These are phyloP conservation scores for Stictocephala bisonia DNA, from an alignment of 2,888 invertebrate species.

Conservation along the genomic window DNA sequence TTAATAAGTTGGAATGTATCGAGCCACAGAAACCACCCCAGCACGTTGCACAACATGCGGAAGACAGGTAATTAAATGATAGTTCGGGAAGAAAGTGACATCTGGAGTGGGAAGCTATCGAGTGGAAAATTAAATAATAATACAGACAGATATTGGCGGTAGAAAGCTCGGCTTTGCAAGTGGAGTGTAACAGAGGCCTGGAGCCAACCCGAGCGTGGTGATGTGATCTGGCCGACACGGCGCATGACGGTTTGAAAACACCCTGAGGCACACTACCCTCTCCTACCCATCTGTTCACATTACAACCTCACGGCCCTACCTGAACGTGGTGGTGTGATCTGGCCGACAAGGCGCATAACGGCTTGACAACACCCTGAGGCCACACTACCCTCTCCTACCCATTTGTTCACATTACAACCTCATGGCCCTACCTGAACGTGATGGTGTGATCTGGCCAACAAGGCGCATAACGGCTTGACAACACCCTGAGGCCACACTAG, in stretches of 20 bases:
- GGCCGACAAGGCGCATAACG: neutral
- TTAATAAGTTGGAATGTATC: no score
- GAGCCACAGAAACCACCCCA: no score
- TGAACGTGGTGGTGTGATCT: no score
- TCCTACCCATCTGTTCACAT: neutral
- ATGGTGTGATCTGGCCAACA: neutral
- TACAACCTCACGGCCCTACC: neutral
- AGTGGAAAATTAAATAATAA: constrained; percentile 48
- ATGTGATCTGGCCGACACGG: constrained; percentile 26
- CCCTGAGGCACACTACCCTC: constrained; percentile 6
- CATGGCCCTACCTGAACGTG: no score
- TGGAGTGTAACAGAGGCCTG: constrained; percentile 30
- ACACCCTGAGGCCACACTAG: neutral
- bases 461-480: neutral
- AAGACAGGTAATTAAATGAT: constrained; percentile 39
- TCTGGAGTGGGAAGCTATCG: constrained; percentile 41
- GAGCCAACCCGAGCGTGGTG: constrained; percentile 22
- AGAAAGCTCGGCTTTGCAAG: constrained; percentile 36
- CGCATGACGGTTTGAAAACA: constrained; percentile 21
- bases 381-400: neutral
- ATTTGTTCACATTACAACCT: neutral
- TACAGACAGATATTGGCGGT: constrained; percentile 37
- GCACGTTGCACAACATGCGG: constrained; percentile 22
- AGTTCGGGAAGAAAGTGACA: constrained; percentile 39
- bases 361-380: constrained; percentile 2